These are phyloP conservation scores for Orthosia cruda DNA, from an alignment of 2,888 invertebrate species.

Conservation along the genomic window DNA sequence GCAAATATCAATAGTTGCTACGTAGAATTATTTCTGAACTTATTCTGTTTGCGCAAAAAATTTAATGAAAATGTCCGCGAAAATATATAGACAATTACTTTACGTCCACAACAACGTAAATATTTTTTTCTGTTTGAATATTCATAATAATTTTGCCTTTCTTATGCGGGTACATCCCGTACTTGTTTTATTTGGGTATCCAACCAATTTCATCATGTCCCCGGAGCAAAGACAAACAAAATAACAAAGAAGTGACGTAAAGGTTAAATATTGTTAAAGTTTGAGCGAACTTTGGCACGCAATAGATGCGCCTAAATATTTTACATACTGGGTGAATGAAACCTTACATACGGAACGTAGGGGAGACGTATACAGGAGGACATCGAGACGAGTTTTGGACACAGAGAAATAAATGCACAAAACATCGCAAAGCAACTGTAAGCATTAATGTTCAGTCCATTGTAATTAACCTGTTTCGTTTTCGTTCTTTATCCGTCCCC, in stretches of 20 bases:
- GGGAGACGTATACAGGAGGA: slow-evolving; percentile 3
- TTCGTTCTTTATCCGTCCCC: slow-evolving; percentile 1
- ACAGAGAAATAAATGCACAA: slow-evolving; percentile 39
- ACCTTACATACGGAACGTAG: slow-evolving; percentile 7
- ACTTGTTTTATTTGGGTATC: slow-evolving; percentile 56
- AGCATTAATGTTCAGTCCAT: slow-evolving; percentile 36
- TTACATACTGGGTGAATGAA: slow-evolving; percentile 47
- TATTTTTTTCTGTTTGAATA: slow-evolving; percentile 36
- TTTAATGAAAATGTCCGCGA: slow-evolving; percentile 17
- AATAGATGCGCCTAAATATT: slow-evolving; percentile 56
- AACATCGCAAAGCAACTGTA: slow-evolving; percentile 40
- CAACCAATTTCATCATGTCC: slow-evolving; percentile 68
- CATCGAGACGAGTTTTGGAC: slow-evolving; percentile 21
- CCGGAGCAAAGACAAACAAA: slow-evolving; percentile 70
- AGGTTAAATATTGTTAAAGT: slow-evolving; percentile 84
- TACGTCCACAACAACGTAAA: slow-evolving; percentile 27
- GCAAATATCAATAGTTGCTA: slow-evolving; percentile 41
- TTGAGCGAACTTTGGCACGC: slow-evolving; percentile 69
- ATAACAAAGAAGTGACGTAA: slow-evolving; percentile 74
- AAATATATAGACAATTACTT: slow-evolving; percentile 41
- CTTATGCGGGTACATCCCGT: background rate
- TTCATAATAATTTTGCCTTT: slow-evolving; percentile 51
- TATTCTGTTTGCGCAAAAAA: slow-evolving; percentile 27
- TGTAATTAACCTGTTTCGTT: slow-evolving; percentile 33
- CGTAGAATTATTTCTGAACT: slow-evolving; percentile 23